Evolutionary conservation across 1,140 invertebrate species (phyloP).

Genomic region (Olivierus martensii): DNA sequence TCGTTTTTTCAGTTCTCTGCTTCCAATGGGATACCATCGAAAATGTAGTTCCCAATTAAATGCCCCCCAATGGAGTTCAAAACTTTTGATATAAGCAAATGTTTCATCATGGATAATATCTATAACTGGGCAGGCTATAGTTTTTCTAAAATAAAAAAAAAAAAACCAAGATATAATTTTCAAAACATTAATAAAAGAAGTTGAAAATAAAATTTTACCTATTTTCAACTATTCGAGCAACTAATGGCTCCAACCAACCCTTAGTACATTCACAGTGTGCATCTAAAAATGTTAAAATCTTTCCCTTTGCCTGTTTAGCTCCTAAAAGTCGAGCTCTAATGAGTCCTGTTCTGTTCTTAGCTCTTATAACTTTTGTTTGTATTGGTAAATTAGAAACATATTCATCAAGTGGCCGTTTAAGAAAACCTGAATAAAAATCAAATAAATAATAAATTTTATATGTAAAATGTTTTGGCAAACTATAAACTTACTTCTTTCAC

Average conservation of each 20-base stretch:
- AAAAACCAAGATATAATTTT: too few relatives aligned
- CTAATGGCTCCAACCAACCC: constrained; percentile 78
- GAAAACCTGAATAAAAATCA: too few relatives aligned
- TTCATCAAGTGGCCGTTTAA: constrained; percentile 50
- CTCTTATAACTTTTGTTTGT: constrained; percentile 48
- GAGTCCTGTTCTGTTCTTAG: constrained; percentile 55
- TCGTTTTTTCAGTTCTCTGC: constrained; percentile 22
- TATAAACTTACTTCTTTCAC: constrained; percentile 44
- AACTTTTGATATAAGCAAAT: constrained; percentile 74
- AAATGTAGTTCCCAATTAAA: constrained; percentile 97
- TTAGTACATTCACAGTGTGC: constrained; percentile 85
- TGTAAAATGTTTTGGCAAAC: background rate
- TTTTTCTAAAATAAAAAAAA: constrained; percentile 28
- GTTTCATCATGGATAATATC: constrained; percentile 90
- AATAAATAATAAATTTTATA: too few relatives aligned
- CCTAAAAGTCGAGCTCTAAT: constrained; percentile 76
- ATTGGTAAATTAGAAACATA: constrained; percentile 54
- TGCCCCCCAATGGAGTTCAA: constrained; percentile 89
- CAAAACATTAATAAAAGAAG: too few relatives aligned
- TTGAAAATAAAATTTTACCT: constrained; percentile 24
- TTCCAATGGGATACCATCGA: constrained; percentile 35
- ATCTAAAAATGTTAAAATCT: constrained; percentile 79
- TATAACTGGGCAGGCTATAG: constrained; percentile 85
- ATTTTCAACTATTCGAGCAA: constrained; percentile 57
- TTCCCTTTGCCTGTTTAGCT: constrained; percentile 55